Evolutionary conservation across 2,797 vertebrate genomes (phyloP), one percentile per base, ranked within the genome.

Genomic region (Sternarchorhynchus goeldii): DNA sequence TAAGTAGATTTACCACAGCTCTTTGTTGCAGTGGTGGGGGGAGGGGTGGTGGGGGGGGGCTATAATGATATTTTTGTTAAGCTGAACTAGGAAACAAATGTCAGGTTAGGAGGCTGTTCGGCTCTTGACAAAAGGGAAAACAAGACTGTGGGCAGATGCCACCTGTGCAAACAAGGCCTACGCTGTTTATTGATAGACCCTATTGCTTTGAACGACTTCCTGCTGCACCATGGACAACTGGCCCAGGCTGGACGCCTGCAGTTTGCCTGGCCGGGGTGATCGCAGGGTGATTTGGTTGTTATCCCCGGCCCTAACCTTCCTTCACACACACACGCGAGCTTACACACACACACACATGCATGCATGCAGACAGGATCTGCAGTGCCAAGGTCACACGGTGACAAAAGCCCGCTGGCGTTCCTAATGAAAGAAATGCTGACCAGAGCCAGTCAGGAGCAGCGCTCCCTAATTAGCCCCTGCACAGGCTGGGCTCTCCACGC

Each of bases 91-190:
- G 90, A 90, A 88, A 83, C 76, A 85, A 90, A 92, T 88, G 84
- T 89, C 82, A 2, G 63, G 71, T 81, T 88, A 56, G 68, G 32
- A 85, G 85, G 82, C 83, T 85, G 83, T 87, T 83, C 78, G 87
- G 85, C 8, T 87, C 78, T 84, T 81, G 84, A 92, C 88, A 92
- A 91, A 91, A 67, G 72, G 82, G 63, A 89, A 90, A 91, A 91
- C 83, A 85, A 89, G 83, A 81, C 88, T 86, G 87, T 79, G 83
- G 65, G 88, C 88, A 85, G 81, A 71, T 88, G 88, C 88, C 91
- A 92, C 92, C 91, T 93, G 91, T 91, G 87, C 89, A 92, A 93
- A 94, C 89, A 93, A 85, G 81, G 73, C 21, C 78, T 72, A 66
- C 80, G 86, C 86, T 89, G 87, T 85, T 87, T 83, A 87, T 86